phyloP scores from a whole-genome alignment of 2,113 vertebrate genomes.

The Nettapus auritus region DNA sequence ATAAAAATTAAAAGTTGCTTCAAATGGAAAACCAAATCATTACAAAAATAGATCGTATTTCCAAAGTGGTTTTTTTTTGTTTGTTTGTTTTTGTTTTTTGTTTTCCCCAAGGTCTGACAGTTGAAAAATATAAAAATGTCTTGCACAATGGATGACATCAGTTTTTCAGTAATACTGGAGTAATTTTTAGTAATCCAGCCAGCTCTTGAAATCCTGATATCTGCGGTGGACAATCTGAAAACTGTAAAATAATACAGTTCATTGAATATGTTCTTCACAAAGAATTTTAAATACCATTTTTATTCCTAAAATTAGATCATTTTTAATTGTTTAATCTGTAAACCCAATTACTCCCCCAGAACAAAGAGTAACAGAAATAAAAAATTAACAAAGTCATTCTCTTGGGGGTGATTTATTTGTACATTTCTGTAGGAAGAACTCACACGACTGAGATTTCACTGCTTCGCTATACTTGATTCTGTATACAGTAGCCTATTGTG shows the following conservation, averaged over 20 bases:
- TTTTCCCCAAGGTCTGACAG: neutral
- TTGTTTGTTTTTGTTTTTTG: neutral
- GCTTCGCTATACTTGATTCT: fast-evolving
- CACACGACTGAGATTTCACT: neutral
- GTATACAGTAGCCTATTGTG: neutral
- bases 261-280: neutral
- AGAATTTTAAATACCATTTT: neutral
- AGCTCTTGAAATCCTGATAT: neutral
- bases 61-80: neutral
- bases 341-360: neutral
- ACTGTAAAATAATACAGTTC: neutral
- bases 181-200: neutral
- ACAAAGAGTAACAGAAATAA: neutral
- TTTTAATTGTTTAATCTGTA: neutral
- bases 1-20: neutral
- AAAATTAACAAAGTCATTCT: neutral
- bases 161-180: neutral
- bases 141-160: neutral
- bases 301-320: neutral
- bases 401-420: neutral
- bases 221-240: neutral
- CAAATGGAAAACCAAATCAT: neutral
- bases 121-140: neutral
- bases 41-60: neutral
- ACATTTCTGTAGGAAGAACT: neutral